phyloP scores from a whole-genome alignment of 2,888 invertebrate species.

The Torymus auratus region DNA sequence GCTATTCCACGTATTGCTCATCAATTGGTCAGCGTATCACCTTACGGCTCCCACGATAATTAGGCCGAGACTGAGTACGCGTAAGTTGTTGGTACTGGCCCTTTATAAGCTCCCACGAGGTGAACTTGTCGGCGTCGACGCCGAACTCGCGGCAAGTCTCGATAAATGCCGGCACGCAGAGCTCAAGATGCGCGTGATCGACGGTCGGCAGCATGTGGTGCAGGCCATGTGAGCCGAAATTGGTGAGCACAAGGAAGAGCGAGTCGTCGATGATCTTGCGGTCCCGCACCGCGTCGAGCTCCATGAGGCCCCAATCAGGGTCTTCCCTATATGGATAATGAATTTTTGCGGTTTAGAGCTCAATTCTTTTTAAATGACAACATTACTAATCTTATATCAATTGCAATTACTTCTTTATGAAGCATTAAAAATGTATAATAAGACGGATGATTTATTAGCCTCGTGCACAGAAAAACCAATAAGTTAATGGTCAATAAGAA shows the following conservation, averaged over 20 bases:
- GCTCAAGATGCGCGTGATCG: constrained; percentile 85
- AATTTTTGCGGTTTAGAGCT: too few species aligned
- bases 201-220: constrained; percentile 90
- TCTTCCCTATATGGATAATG: constrained; percentile 76
- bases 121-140: constrained; percentile 72
- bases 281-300: constrained; percentile 86
- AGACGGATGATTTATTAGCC: too few species aligned
- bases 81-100: constrained; percentile 83
- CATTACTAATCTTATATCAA: too few species aligned
- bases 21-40: too few species aligned
- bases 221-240: constrained; percentile 87
- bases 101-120: constrained; percentile 81
- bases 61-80: constrained; percentile 74
- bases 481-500: too few species aligned
- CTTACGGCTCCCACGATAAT: constrained; percentile 14
- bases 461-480: too few species aligned
- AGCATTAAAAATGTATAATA: too few species aligned
- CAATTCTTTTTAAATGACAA: too few species aligned
- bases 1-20: too few species aligned
- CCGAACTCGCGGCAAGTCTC: constrained; percentile 83
- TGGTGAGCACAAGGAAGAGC: constrained; percentile 83
- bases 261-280: constrained; percentile 83
- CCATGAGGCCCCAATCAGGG: constrained; percentile 87
- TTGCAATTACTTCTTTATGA: too few species aligned
- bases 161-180: constrained; percentile 81